Conservation (phyloP, 2,113 vertebrate species). For the Platycercus adscitus region DNA sequence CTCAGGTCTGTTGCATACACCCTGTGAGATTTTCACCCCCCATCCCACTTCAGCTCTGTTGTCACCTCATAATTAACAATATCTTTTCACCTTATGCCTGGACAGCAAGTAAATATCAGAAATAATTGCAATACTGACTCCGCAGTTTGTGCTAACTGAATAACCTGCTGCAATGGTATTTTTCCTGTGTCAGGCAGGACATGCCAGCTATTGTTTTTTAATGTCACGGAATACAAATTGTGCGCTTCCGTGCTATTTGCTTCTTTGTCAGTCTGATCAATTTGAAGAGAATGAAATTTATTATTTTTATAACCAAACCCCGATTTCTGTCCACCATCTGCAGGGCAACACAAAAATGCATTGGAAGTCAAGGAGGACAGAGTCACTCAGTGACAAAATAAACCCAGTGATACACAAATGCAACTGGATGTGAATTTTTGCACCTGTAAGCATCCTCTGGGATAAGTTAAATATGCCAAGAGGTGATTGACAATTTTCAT, state of each 20-base stretch:
- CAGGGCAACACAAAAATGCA: background rate
- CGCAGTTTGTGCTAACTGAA: background rate
- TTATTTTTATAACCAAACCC: background rate
- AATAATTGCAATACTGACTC: background rate
- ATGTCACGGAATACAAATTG: background rate
- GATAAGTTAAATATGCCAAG: conserved; percentile 20
- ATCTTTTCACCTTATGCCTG: background rate
- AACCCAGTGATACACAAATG: background rate
- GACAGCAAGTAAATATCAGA: background rate
- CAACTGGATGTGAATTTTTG: conserved; percentile 8
- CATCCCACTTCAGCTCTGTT: background rate
- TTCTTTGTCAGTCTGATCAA: background rate
- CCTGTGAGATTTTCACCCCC: fast-evolving
- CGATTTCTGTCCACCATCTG: background rate
- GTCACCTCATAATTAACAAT: background rate
- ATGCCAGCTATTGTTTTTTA: background rate
- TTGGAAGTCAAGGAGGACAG: background rate
- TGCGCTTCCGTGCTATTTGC: background rate
- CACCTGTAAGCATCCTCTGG: conserved; percentile 39
- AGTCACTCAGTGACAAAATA: background rate
- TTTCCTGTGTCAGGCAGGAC: background rate
- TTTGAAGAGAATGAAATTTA: background rate
- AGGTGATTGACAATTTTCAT: conserved; percentile 58
- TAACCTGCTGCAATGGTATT: background rate
- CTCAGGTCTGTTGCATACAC: background rate